A percentile compares a stretch with the other conserved stretches of the same genome.
phyloP scores from a whole-genome alignment of 2,113 vertebrate species.

The Sus scrofa region DNA sequence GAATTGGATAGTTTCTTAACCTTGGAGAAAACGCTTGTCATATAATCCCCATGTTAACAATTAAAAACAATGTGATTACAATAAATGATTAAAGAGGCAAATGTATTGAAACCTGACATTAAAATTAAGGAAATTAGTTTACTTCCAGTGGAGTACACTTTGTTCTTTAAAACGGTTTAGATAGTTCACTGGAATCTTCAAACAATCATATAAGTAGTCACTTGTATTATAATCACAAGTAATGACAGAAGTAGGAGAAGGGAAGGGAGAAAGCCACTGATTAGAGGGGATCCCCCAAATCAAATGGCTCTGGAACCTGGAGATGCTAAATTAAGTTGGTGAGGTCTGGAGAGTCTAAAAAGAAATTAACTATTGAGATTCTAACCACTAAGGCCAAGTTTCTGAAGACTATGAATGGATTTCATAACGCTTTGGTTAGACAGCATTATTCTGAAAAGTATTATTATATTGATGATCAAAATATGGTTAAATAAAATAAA shows the following conservation, averaged over 20 bases:
- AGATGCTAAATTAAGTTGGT: not conserved
- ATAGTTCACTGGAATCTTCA: not conserved
- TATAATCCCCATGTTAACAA: conserved; percentile 43
- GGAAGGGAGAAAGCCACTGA: not conserved
- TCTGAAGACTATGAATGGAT: not conserved
- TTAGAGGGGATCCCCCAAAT: not conserved
- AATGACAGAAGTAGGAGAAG: not conserved
- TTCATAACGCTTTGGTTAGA: not conserved
- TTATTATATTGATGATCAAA: conserved; percentile 19
- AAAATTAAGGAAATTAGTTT: conserved; percentile 47
- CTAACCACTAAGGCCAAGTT: not conserved
- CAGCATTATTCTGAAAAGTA: conserved; percentile 55
- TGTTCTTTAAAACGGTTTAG: conserved; percentile 32
- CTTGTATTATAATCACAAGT: not conserved
- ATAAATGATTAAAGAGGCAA: conserved; percentile 51
- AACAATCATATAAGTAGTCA: not conserved
- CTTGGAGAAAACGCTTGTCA: conserved; percentile 39
- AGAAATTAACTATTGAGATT: not conserved
- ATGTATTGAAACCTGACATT: not conserved
- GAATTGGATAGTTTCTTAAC: conserved; percentile 49
- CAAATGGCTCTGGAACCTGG: not conserved
- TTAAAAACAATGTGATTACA: conserved; percentile 25
- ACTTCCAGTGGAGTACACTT: not conserved
- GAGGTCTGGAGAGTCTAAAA: not conserved
- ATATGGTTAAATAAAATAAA: conserved; percentile 32